These are phyloP conservation scores for Idris sp. DNA, from an alignment of 1,140 invertebrate species.

Conservation along the genomic window DNA sequence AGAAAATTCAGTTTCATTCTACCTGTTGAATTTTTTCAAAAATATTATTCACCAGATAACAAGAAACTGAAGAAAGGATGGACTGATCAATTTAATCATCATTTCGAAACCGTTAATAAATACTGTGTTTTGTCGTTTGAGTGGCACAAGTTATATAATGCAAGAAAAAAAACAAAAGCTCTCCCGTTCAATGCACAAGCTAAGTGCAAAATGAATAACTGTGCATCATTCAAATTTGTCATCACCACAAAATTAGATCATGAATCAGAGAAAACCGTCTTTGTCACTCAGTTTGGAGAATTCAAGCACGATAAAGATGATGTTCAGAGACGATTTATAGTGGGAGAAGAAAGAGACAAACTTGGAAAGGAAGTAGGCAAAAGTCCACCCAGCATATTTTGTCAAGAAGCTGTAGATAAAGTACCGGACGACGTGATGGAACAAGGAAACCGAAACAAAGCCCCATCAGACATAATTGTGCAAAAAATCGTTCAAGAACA, in stretches of 20 bases:
- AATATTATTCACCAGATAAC: too few species aligned
- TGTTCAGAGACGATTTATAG: not conserved
- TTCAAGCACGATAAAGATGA: slow-evolving; percentile 2
- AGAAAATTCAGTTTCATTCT: too few species aligned
- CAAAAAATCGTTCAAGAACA: slow-evolving; percentile 12
- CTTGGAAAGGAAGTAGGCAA: not conserved
- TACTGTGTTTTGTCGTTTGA: too few species aligned
- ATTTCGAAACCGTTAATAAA: too few species aligned
- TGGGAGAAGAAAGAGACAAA: not conserved
- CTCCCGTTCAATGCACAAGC: slow-evolving; percentile 10
- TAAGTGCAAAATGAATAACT: slow-evolving; percentile 9
- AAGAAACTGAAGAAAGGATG: too few species aligned
- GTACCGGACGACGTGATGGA: slow-evolving; percentile 5
- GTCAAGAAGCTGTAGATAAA: not conserved
- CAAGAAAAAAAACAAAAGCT: too few species aligned
- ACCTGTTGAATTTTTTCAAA: too few species aligned
- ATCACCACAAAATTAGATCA: slow-evolving; percentile 3
- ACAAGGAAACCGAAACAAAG: slow-evolving; percentile 9
- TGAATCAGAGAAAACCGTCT: slow-evolving; percentile 2
- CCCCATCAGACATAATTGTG: slow-evolving; percentile 4
- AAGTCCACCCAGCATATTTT: slow-evolving; percentile 3
- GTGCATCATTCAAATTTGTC: slow-evolving; percentile 16
- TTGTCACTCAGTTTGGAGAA: slow-evolving; percentile 7
- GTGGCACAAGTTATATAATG: too few species aligned
- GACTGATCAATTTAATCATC: too few species aligned